These are phyloP conservation scores for Coregonus ussuriensis DNA, from an alignment of 2,797 vertebrate genomes.

Conservation along the genomic window DNA sequence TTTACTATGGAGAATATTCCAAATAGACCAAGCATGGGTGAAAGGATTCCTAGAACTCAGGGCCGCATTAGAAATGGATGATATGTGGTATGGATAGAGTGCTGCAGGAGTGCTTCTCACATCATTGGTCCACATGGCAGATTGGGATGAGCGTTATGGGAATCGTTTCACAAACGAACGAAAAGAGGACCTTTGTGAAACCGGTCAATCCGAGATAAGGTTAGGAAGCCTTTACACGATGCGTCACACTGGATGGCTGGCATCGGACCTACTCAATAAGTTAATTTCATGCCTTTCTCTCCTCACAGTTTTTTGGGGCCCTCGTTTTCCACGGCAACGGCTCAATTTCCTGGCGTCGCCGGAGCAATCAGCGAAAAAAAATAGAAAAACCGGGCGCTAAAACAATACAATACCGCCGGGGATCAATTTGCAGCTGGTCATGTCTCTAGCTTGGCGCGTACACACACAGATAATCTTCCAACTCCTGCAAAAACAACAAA, in stretches of 20 bases:
- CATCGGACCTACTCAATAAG: conserved; percentile 49
- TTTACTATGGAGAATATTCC: background rate
- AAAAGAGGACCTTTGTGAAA: conserved; percentile 17
- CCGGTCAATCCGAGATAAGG: conserved; percentile 34
- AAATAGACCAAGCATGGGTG: background rate
- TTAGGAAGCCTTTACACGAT: conserved; percentile 33
- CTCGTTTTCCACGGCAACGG: conserved; percentile 49
- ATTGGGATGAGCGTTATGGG: conserved; percentile 21
- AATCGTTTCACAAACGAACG: conserved; percentile 34
- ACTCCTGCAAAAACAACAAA: conserved; percentile 64
- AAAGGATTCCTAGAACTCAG: background rate
- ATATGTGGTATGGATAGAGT: background rate
- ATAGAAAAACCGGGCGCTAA: conserved; percentile 45
- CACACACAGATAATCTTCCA: conserved; percentile 53
- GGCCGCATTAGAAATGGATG: conserved; percentile 2
- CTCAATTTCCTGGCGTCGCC: conserved; percentile 55
- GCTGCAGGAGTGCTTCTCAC: background rate
- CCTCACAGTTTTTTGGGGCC: conserved; percentile 36
- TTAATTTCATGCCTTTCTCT: conserved; percentile 46
- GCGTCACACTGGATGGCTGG: conserved; percentile 47
- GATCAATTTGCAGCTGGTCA: conserved; percentile 69
- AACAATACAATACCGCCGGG: conserved; percentile 53
- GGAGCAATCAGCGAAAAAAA: conserved; percentile 26
- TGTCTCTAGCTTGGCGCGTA: conserved; percentile 55
- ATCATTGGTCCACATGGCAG: conserved; percentile 28